Evolutionary conservation across 2,113 vertebrate species (phyloP).

Genomic region (Pelodiscus sinensis): DNA sequence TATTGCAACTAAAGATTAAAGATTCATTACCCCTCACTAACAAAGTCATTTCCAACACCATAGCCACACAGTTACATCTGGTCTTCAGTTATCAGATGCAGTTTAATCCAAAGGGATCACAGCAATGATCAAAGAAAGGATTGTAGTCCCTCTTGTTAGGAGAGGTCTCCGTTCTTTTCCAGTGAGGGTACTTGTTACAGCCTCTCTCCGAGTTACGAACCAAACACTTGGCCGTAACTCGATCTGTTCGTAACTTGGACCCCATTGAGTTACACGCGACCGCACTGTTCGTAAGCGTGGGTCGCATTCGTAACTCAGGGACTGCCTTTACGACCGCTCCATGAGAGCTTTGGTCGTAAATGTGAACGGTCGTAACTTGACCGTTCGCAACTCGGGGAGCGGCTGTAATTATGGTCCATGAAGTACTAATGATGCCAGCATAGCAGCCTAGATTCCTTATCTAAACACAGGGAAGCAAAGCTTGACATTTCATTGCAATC

Average conservation of each 20-base stretch:
- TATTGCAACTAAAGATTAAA: background rate
- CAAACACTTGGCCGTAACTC: too few relatives aligned
- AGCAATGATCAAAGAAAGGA: background rate
- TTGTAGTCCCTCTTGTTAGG: background rate
- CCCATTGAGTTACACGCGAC: too few relatives aligned
- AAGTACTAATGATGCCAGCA: background rate
- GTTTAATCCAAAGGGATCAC: background rate
- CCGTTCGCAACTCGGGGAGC: too few relatives aligned
- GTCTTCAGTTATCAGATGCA: background rate
- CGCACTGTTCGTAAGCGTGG: too few relatives aligned
- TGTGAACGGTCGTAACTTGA: too few relatives aligned
- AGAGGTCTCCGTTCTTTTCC: fast-evolving
- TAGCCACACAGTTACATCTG: background rate
- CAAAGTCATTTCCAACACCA: background rate
- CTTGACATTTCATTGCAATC: background rate
- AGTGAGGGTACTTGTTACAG: background rate
- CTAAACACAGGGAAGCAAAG: background rate
- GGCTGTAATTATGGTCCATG: background rate
- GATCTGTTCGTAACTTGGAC: too few relatives aligned
- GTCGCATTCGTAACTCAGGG: too few relatives aligned
- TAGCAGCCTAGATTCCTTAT: background rate
- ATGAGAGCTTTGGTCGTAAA: too few relatives aligned
- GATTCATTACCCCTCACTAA: background rate
- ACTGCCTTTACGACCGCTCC: too few relatives aligned
- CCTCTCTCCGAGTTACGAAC: too few relatives aligned